Evolutionary conservation across 2,113 vertebrate genomes (phyloP).

Genomic region (Arothron firmamentum): DNA sequence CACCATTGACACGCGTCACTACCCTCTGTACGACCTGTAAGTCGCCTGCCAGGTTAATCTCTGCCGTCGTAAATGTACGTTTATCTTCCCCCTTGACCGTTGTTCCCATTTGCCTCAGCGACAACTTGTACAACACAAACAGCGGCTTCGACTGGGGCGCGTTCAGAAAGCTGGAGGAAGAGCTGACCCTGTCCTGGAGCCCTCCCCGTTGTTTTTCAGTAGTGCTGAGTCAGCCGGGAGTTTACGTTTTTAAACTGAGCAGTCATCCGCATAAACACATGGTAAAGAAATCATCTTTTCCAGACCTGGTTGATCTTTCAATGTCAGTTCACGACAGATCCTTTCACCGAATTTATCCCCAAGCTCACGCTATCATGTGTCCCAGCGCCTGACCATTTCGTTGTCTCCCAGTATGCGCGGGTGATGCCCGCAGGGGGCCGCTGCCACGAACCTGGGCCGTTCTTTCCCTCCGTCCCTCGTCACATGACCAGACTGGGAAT

Average conservation of each 20-base stretch:
- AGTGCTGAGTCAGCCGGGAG: constrained; percentile 79
- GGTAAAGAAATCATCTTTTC: constrained; percentile 63
- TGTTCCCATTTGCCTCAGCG: constrained; percentile 63
- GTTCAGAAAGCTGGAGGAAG: constrained; percentile 77
- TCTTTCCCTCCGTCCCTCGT: constrained; percentile 76
- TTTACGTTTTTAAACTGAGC: constrained; percentile 80
- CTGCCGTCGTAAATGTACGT: background rate
- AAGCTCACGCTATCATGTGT: background rate
- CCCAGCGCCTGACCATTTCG: background rate
- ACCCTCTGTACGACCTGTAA: constrained; percentile 87
- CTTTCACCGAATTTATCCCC: background rate
- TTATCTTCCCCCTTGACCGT: background rate
- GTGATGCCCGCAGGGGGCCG: constrained; percentile 79
- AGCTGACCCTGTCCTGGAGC: constrained; percentile 56
- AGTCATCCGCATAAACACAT: constrained; percentile 80
- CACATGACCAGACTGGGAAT: constrained; percentile 81
- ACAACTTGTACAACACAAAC: constrained; percentile 86
- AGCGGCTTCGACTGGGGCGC: constrained; percentile 84
- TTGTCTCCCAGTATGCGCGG: constrained; percentile 74
- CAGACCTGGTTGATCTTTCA: too few species aligned
- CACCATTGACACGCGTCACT: constrained; percentile 75
- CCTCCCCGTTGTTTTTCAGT: constrained; percentile 73
- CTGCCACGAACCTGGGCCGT: constrained; percentile 81
- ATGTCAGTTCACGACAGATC: too few species aligned
- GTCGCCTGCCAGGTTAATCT: constrained; percentile 11